Percentiles rank a stretch among this genome's conserved stretches.
These are phyloP conservation scores for Ephydatia muelleri DNA, from an alignment of 37 sponge, comb jelly and placozoan species.

Conservation along the genomic window DNA sequence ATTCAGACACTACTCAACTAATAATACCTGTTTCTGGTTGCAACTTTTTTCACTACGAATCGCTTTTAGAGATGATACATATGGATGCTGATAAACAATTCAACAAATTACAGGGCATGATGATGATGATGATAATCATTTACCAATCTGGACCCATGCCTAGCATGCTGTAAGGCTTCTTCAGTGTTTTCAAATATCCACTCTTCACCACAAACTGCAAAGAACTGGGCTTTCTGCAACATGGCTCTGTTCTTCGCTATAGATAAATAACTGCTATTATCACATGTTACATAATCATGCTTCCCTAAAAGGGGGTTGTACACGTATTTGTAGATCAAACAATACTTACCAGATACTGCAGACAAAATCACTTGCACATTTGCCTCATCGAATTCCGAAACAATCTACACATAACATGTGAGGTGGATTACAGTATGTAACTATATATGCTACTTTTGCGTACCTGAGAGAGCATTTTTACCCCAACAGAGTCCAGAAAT, in stretches of 20 bases:
- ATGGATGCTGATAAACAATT: neutral
- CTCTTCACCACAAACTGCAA: constrained; percentile 66
- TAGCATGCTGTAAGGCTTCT: constrained; percentile 55
- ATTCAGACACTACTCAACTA: neutral
- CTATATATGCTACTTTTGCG: neutral
- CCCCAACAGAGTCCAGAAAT: constrained; percentile 74
- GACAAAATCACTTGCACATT: constrained; percentile 68
- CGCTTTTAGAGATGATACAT: neutral
- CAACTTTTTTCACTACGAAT: neutral
- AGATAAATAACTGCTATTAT: neutral
- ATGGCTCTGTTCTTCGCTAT: constrained; percentile 64
- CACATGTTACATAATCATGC: neutral
- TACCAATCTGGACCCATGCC: constrained; percentile 32
- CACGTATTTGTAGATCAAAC: neutral
- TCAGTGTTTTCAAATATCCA: constrained; percentile 78
- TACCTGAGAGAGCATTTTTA: constrained; percentile 54
- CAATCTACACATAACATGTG: constrained; percentile 18
- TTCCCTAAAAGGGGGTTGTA: neutral
- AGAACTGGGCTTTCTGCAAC: constrained; percentile 62
- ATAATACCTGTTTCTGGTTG: neutral
- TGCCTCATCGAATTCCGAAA: constrained; percentile 48
- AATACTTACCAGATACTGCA: constrained; percentile 51
- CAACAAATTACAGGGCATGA: neutral
- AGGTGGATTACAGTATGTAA: neutral
- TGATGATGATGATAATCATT: neutral